These are phyloP conservation scores for Neolamprologus toae DNA, from an alignment of 2,113 vertebrate species.

Conservation along the genomic window DNA sequence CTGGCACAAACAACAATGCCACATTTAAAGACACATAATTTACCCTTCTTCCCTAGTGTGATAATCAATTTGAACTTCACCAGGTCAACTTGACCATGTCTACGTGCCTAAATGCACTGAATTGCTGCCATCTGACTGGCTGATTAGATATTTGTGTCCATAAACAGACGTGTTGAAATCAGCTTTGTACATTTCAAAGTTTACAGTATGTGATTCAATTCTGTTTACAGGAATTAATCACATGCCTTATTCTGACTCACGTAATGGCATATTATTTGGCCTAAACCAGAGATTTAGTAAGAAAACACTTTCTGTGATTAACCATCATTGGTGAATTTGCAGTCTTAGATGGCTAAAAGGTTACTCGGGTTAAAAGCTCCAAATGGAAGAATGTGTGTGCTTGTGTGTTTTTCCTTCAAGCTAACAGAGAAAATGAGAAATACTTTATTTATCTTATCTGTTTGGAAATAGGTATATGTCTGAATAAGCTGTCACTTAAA, in stretches of 20 bases:
- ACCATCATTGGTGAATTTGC: not conserved
- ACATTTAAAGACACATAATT: not conserved
- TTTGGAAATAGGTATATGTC: not conserved
- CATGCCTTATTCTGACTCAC: not conserved
- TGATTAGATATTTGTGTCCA: not conserved
- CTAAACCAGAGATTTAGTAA: not conserved
- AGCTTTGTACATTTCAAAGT: not conserved
- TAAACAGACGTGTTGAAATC: not conserved
- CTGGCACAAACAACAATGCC: not conserved
- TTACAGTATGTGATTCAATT: not conserved
- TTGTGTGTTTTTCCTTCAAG: not conserved
- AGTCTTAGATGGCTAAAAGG: not conserved
- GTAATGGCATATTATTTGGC: not conserved
- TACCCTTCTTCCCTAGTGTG: not conserved
- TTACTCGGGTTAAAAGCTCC: not conserved
- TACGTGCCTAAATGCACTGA: not conserved
- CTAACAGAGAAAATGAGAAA: not conserved
- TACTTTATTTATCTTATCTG: not conserved
- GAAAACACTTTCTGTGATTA: not conserved
- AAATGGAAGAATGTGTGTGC: not conserved
- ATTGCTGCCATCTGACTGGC: not conserved
- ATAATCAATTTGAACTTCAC: not conserved
- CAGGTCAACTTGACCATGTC: not conserved
- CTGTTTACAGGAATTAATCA: not conserved
- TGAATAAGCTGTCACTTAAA: slow-evolving; percentile 5